Evolutionary conservation across 2,797 vertebrate species (phyloP).

Genomic region (Carcharodon carcharias): DNA sequence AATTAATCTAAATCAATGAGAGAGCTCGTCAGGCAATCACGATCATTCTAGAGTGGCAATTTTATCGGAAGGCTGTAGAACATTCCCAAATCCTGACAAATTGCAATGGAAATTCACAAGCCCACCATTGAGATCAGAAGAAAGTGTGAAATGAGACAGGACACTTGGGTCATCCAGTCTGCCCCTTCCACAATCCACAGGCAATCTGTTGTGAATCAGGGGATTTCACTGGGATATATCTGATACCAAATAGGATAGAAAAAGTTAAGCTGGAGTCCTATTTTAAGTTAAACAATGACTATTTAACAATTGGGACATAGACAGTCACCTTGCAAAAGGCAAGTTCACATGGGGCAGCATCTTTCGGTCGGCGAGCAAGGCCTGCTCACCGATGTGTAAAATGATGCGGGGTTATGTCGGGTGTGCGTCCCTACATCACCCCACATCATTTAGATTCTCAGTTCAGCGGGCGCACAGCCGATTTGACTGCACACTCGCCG

Average conservation of each 20-base stretch:
- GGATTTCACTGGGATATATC: background rate
- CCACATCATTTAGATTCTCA: too few relatives aligned
- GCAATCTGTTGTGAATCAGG: background rate
- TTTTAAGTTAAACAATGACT: background rate
- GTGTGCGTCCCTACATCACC: too few relatives aligned
- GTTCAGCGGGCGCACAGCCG: too few relatives aligned
- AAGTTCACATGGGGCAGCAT: background rate
- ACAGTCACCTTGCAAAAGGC: background rate
- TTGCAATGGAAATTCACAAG: background rate
- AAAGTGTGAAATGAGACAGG: background rate
- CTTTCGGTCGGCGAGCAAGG: too few relatives aligned
- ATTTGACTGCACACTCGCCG: too few relatives aligned
- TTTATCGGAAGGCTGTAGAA: background rate
- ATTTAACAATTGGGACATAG: background rate
- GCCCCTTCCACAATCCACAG: background rate
- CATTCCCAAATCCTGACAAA: background rate
- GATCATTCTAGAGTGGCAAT: background rate
- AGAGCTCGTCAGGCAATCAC: background rate
- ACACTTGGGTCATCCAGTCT: background rate
- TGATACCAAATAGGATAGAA: background rate
- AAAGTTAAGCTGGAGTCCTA: background rate
- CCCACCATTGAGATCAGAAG: background rate
- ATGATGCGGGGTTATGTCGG: too few relatives aligned
- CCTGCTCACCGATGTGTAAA: too few relatives aligned
- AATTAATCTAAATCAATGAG: background rate